phyloP scores from a whole-genome alignment of 2,113 vertebrate genomes.

The Setophaga coronata region DNA sequence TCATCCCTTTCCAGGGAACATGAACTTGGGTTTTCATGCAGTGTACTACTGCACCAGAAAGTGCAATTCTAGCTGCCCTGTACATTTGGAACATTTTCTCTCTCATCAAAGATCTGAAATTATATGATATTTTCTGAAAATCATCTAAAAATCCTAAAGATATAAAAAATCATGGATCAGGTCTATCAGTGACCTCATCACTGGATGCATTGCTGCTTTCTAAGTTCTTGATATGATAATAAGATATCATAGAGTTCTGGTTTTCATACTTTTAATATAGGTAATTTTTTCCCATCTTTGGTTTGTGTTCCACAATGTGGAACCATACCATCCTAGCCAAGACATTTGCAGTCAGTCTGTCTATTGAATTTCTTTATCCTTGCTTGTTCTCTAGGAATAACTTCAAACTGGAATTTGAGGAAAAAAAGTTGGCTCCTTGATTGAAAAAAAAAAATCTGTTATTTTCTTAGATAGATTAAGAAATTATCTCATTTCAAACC shows the following conservation, averaged over 20 bases:
- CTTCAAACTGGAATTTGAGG: not conserved
- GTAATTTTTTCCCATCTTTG: not conserved
- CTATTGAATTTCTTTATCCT: not conserved
- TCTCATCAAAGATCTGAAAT: not conserved
- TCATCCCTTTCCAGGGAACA: not conserved
- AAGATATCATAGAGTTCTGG: not conserved
- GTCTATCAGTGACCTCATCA: not conserved
- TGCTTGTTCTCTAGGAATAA: not conserved
- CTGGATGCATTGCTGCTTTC: not conserved
- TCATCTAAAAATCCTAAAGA: not conserved
- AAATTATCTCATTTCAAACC: not conserved
- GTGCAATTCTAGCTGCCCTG: not conserved
- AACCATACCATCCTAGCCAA: not conserved
- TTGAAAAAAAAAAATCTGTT: not conserved
- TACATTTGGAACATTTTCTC: not conserved
- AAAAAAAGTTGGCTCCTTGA: not conserved
- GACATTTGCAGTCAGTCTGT: not conserved
- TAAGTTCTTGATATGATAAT: not conserved
- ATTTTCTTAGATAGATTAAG: not conserved
- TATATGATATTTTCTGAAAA: not conserved
- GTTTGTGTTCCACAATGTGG: not conserved
- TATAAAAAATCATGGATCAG: not conserved
- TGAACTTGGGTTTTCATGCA: not conserved
- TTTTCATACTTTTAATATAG: not conserved
- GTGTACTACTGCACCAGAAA: not conserved